These are phyloP conservation scores for Dorcus parallelipipedus DNA, from an alignment of 2,888 invertebrate species.

Conservation along the genomic window DNA sequence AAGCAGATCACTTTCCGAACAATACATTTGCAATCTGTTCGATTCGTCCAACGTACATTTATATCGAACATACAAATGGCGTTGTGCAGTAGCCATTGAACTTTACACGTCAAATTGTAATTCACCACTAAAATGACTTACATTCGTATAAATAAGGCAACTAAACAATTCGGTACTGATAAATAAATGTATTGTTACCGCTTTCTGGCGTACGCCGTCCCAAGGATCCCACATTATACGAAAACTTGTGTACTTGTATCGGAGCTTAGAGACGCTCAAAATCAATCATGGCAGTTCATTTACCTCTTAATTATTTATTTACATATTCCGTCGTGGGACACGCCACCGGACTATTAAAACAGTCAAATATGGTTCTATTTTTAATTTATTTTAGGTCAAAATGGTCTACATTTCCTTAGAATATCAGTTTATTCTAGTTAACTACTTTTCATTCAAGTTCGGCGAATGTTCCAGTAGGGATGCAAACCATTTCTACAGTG, in stretches of 20 bases:
- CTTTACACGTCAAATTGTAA: slow-evolving; percentile 37
- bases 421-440: slow-evolving; percentile 10
- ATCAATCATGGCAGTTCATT: slow-evolving; percentile 50
- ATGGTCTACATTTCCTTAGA: slow-evolving; percentile 7
- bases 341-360: not conserved
- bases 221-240: slow-evolving; percentile 44
- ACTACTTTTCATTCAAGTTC: slow-evolving; percentile 7
- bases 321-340: slow-evolving; percentile 8
- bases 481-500: not conserved
- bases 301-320: slow-evolving; percentile 19
- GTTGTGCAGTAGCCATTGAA: slow-evolving; percentile 38
- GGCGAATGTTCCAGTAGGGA: not conserved
- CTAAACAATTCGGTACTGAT: slow-evolving; percentile 26
- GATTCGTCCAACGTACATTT: too few species aligned
- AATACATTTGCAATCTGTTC: too few species aligned
- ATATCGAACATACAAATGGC: slow-evolving; percentile 19
- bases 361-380: not conserved
- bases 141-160: slow-evolving; percentile 23
- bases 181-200: slow-evolving; percentile 39
- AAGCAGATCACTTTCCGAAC: too few species aligned
- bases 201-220: slow-evolving; percentile 36
- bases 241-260: slow-evolving; percentile 39
- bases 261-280: slow-evolving; percentile 45
- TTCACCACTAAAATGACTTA: slow-evolving; percentile 36
- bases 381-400: slow-evolving; percentile 2